Evolutionary conservation across 2,797 vertebrate species (phyloP).

Genomic region (Sandelia bainsii): DNA sequence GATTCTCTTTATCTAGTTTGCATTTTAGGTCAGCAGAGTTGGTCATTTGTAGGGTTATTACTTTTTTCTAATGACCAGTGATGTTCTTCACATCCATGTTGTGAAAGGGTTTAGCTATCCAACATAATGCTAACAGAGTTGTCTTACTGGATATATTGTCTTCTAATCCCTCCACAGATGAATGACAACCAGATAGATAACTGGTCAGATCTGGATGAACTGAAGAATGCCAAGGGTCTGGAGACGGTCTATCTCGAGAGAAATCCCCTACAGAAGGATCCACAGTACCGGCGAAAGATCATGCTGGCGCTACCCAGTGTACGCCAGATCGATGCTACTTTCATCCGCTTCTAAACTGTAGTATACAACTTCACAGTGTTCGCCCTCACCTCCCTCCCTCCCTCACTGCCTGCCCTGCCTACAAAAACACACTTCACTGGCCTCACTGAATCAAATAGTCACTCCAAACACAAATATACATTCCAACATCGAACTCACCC

Average conservation of each 20-base stretch:
- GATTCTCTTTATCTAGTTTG: too few relatives aligned
- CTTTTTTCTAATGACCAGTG: not conserved
- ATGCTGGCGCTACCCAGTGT: constrained; percentile 95
- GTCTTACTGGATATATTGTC: not conserved
- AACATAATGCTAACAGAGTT: not conserved
- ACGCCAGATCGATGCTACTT: constrained; percentile 97
- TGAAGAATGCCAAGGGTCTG: constrained; percentile 92
- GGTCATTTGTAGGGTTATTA: too few relatives aligned
- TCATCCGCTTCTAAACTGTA: constrained; percentile 92
- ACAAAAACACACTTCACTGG: constrained; percentile 40
- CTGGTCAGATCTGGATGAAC: constrained; percentile 96
- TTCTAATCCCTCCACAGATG: constrained; percentile 86
- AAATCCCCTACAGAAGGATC: constrained; percentile 97
- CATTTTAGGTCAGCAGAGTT: too few relatives aligned
- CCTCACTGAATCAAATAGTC: constrained; percentile 58
- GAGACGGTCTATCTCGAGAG: constrained; percentile 97
- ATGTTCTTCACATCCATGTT: not conserved
- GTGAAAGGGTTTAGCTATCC: not conserved
- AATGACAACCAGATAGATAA: constrained; percentile 97
- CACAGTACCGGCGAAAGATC: constrained; percentile 97
- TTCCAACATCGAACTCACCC: constrained; percentile 56
- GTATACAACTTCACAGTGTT: constrained; percentile 59
- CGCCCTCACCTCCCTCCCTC: constrained; percentile 23
- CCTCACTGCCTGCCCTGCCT: constrained; percentile 28
- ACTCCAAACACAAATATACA: constrained; percentile 59